These are phyloP conservation scores for Drosophila setosimentum DNA, from an alignment of 2,888 invertebrate species.

Conservation along the genomic window DNA sequence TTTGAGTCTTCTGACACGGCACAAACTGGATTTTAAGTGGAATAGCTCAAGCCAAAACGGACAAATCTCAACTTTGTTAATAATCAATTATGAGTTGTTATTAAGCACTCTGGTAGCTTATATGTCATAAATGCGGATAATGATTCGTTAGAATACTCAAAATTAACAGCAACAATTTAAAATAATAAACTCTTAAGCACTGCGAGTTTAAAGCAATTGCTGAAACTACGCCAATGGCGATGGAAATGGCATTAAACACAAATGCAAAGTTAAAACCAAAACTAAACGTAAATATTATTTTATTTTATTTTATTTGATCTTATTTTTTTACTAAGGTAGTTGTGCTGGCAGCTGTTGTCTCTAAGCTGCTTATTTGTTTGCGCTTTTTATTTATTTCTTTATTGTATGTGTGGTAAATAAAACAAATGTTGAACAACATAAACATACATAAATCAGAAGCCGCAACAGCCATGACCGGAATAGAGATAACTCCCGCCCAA, in stretches of 20 bases:
- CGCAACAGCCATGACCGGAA: conserved; percentile 70
- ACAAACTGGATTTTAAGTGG: not conserved
- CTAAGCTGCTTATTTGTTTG: conserved; percentile 45
- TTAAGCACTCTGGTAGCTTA: not conserved
- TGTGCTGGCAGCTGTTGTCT: conserved; percentile 17
- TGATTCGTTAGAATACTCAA: not conserved
- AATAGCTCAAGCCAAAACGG: too few species aligned
- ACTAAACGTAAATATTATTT: conserved; percentile 31
- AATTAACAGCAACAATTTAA: not conserved
- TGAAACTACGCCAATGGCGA: not conserved
- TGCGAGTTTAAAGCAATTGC: not conserved
- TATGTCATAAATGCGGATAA: not conserved
- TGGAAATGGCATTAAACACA: not conserved
- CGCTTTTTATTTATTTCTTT: conserved; percentile 14
- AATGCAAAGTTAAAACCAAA: conserved; percentile 8
- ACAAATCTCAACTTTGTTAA: not conserved
- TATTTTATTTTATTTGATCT: conserved; percentile 8
- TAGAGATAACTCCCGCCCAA: conserved; percentile 61
- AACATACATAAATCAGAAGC: conserved; percentile 76
- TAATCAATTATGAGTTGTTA: not conserved
- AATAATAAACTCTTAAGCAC: not conserved
- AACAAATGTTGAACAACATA: conserved; percentile 73
- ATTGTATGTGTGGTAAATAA: conserved; percentile 52
- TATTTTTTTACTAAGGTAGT: conserved; percentile 31
- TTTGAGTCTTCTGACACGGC: not conserved